Percentiles rank a stretch among this genome's conserved stretches.
These are phyloP conservation scores for Grantiella picta DNA, from an alignment of 2,113 vertebrate species.

Conservation along the genomic window DNA sequence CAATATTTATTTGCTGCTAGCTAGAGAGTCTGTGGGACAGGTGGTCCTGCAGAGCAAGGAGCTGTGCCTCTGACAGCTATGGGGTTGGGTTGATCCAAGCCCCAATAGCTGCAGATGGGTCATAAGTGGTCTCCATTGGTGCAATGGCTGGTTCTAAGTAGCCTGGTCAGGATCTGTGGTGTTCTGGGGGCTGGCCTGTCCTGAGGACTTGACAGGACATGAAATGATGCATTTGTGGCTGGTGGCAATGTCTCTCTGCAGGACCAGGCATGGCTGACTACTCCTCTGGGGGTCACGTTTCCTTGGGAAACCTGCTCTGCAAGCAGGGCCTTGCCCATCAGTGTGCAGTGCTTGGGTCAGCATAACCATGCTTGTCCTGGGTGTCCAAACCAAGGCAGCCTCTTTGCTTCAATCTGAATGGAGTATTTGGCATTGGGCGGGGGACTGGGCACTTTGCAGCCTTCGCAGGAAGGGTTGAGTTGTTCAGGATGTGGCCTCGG, in stretches of 20 bases:
- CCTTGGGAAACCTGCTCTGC: not conserved
- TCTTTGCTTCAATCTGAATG: not conserved
- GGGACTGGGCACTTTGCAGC: not conserved
- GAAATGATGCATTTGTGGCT: not conserved
- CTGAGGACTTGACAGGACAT: not conserved
- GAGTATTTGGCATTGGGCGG: not conserved
- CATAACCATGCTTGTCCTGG: not conserved
- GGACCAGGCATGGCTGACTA: not conserved
- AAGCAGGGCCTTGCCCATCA: accelerated
- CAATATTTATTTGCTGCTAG: not conserved
- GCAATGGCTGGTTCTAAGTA: not conserved
- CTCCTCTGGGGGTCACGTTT: not conserved
- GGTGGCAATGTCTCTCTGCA: not conserved
- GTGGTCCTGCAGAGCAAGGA: not conserved
- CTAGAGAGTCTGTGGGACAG: not conserved
- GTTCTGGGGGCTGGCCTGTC: not conserved
- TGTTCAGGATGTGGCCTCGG: not conserved
- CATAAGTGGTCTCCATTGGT: not conserved
- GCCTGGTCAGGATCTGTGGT: not conserved
- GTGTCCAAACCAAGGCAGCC: not conserved
- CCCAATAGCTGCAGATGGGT: not conserved
- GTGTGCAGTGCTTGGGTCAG: not conserved
- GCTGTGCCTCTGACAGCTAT: not conserved
- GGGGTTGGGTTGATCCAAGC: not conserved
- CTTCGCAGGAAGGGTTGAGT: not conserved